Conservation (phyloP, 2,797 vertebrate genomes). For the Leptoclinus maculatus region DNA sequence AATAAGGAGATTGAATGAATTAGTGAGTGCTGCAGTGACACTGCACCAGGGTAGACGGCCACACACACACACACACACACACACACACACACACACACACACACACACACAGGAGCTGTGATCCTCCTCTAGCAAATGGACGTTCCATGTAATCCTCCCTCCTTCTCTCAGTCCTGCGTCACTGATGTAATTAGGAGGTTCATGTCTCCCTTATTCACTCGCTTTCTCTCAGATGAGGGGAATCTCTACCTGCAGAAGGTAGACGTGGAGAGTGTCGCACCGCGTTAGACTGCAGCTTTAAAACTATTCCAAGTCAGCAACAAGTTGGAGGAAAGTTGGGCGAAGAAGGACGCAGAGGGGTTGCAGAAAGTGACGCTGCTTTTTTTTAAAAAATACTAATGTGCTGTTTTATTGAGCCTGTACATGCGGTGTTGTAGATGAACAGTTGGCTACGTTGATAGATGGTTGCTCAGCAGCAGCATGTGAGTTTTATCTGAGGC, state of each 20-base stretch:
- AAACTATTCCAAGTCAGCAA: slow-evolving; percentile 21
- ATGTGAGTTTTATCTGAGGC: slow-evolving; percentile 59
- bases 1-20: slow-evolving; percentile 83
- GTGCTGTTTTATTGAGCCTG: background rate
- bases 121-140: slow-evolving; percentile 80
- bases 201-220: slow-evolving; percentile 66
- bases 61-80: slow-evolving; percentile 54
- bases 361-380: slow-evolving; percentile 6
- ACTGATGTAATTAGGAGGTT: slow-evolving; percentile 74
- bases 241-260: slow-evolving; percentile 63
- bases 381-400: slow-evolving; percentile 1
- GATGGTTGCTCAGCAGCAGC: slow-evolving; percentile 58
- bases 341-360: background rate
- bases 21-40: slow-evolving; percentile 80
- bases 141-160: slow-evolving; percentile 77
- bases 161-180: slow-evolving; percentile 66
- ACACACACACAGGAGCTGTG: slow-evolving; percentile 66
- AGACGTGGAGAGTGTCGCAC: slow-evolving; percentile 10
- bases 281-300: slow-evolving; percentile 16
- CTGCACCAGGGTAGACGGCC: slow-evolving; percentile 69
- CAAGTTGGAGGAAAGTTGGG: slow-evolving; percentile 22
- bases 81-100: slow-evolving; percentile 47
- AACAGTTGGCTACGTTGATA: slow-evolving; percentile 32
- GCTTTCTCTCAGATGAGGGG: slow-evolving; percentile 59
- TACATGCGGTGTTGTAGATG: slow-evolving; percentile 17